Conservation (phyloP, 2,888 invertebrate genomes). For the Melieria omissa region DNA sequence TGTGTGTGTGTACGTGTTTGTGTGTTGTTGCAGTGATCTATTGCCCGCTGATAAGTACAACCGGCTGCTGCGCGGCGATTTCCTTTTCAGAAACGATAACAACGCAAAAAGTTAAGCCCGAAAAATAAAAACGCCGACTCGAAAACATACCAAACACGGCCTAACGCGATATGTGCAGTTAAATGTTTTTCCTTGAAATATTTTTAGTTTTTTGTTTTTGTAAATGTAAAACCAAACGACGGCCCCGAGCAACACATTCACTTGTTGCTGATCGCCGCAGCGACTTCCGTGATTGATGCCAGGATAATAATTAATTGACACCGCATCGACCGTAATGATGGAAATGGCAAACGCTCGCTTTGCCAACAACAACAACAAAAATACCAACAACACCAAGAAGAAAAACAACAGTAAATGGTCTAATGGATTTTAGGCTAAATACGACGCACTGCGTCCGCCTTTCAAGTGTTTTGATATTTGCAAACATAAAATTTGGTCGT, state of each 20-base stretch:
- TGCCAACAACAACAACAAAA: not conserved
- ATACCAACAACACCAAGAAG: not conserved
- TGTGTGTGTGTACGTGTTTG: not conserved
- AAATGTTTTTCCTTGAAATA: not conserved
- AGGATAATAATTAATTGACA: conserved; percentile 38
- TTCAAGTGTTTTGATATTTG: no score
- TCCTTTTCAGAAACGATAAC: conserved; percentile 31
- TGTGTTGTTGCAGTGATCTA: conserved; percentile 22
- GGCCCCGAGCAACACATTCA: not conserved
- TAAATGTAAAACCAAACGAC: no score
- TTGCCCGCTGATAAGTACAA: conserved; percentile 28
- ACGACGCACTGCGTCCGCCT: not conserved
- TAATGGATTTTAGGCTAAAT: not conserved
- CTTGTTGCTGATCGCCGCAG: not conserved
- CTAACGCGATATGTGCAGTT: not conserved
- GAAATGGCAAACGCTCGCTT: not conserved
- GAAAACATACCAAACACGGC: conserved; percentile 21
- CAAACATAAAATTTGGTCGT: no score
- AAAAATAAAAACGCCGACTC: conserved; percentile 21
- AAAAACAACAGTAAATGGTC: not conserved
- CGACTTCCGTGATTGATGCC: conserved; percentile 36
- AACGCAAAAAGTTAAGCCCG: conserved; percentile 22
- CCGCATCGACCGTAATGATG: conserved; percentile 9
- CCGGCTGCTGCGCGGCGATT: conserved; percentile 22
- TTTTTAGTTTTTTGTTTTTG: no score